A percentile compares a stretch with the other conserved stretches of the same genome.
These are phyloP conservation scores for Emmelina monodactyla DNA, from an alignment of 2,888 invertebrate genomes.

Conservation along the genomic window DNA sequence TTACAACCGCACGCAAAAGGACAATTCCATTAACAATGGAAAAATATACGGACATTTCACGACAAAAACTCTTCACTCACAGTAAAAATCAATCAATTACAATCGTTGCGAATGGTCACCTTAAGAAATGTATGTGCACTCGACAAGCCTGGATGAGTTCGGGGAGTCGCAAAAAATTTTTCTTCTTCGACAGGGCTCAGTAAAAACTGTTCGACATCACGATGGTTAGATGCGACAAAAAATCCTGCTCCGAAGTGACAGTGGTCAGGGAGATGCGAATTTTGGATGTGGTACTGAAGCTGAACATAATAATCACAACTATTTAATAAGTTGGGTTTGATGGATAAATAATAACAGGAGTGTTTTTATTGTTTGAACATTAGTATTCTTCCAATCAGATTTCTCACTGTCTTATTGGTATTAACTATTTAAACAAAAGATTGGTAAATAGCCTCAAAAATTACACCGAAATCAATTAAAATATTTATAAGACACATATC, in stretches of 20 bases:
- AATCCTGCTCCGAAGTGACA: no score
- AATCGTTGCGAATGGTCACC: conserved; percentile 31
- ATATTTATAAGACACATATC: no score
- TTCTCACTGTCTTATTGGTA: no score
- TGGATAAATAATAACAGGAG: no score
- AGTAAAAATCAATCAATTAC: conserved; percentile 52
- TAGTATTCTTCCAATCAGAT: no score
- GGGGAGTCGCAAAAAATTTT: conserved; percentile 46
- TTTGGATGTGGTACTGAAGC: conserved; percentile 3
- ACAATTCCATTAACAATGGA: neutral
- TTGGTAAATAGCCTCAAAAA: no score
- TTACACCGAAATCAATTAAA: no score
- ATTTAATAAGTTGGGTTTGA: no score
- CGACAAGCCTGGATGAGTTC: conserved; percentile 46
- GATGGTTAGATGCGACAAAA: conserved; percentile 43
- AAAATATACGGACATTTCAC: neutral
- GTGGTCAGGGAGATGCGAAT: no score
- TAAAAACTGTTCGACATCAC: conserved; percentile 25
- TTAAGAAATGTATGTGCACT: conserved; percentile 51
- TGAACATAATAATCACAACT: no score
- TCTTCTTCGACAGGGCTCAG: conserved; percentile 25
- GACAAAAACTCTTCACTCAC: neutral
- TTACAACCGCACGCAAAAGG: neutral
- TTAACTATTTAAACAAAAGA: no score
- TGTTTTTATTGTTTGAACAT: no score